These are phyloP conservation scores for Myotis davidii DNA, from an alignment of 2,113 vertebrate genomes.

Conservation along the genomic window DNA sequence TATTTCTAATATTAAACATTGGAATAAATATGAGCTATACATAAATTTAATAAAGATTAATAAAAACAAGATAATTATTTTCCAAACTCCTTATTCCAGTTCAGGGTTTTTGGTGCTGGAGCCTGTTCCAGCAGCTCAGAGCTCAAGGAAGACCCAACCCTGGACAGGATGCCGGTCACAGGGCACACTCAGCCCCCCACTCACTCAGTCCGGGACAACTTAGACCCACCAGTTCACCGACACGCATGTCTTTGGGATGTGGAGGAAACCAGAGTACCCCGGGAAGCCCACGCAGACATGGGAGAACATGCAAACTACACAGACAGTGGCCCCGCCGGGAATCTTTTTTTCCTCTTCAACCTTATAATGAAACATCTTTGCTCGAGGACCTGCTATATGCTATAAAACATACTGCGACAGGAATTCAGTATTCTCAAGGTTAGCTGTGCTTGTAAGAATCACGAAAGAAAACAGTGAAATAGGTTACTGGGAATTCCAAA, in stretches of 20 bases:
- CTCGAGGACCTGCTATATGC: background rate
- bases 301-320: background rate
- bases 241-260: background rate
- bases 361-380: background rate
- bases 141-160: background rate
- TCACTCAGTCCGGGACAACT: background rate
- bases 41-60: background rate
- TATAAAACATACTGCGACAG: background rate
- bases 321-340: background rate
- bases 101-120: background rate
- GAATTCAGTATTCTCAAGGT: background rate
- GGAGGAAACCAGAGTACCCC: background rate
- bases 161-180: background rate
- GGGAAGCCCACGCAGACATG: background rate
- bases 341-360: background rate
- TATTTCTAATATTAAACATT: background rate
- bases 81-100: background rate
- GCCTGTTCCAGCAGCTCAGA: background rate
- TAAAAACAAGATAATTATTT: background rate
- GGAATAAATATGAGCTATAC: background rate
- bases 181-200: background rate
- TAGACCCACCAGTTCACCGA: background rate
- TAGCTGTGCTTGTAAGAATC: background rate
- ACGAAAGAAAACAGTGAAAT: constrained; percentile 28
- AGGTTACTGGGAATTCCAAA: background rate